phyloP scores from a whole-genome alignment of 2,797 vertebrate genomes.

The Meda fulgida region DNA sequence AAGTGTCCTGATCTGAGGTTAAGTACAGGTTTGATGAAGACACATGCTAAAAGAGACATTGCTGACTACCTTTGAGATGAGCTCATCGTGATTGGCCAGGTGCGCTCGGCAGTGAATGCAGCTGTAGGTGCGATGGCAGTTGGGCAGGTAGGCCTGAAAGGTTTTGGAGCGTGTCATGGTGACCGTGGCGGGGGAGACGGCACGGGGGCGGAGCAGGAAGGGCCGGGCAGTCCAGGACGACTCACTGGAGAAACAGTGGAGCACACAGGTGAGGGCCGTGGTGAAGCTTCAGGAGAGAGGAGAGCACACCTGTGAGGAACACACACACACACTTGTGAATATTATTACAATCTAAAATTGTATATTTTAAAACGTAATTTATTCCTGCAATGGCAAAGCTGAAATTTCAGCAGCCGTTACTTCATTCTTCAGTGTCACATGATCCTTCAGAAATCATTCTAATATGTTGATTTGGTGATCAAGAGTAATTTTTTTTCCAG shows the following conservation, averaged over 20 bases:
- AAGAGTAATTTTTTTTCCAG: background rate
- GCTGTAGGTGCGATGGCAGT: slow-evolving; percentile 90
- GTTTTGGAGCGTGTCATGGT: slow-evolving; percentile 82
- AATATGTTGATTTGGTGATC: background rate
- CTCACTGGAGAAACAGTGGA: slow-evolving; percentile 87
- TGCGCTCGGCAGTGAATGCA: slow-evolving; percentile 89
- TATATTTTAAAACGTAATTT: background rate
- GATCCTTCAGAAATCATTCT: background rate
- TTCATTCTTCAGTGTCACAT: background rate
- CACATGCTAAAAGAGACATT: background rate
- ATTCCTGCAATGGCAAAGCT: background rate
- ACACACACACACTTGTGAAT: slow-evolving; percentile 7
- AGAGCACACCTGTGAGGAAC: slow-evolving; percentile 29
- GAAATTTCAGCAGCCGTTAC: too few relatives aligned
- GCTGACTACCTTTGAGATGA: slow-evolving; percentile 86
- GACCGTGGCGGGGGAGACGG: slow-evolving; percentile 48
- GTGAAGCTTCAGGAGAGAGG: slow-evolving; percentile 68
- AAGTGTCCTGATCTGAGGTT: background rate
- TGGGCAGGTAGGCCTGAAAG: slow-evolving; percentile 88
- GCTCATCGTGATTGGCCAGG: slow-evolving; percentile 88
- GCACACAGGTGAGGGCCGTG: slow-evolving; percentile 89
- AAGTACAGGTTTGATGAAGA: background rate
- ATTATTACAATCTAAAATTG: background rate
- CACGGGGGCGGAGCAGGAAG: slow-evolving; percentile 37
- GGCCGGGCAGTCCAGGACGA: slow-evolving; percentile 80